Conservation (phyloP, 2,888 invertebrate genomes). For the Andricus curvator region DNA sequence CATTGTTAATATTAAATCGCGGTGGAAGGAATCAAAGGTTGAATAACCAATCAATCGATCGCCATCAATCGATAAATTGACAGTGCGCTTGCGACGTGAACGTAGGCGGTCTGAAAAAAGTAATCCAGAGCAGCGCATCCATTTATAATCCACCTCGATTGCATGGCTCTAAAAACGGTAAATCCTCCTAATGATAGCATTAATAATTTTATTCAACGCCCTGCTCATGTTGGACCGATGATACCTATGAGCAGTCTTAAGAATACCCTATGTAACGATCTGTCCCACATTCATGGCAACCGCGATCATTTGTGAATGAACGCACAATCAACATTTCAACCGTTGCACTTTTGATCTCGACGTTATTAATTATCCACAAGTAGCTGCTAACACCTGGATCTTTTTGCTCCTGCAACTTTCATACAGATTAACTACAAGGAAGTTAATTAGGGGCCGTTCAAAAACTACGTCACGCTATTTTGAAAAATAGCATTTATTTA, state of each 20-base stretch:
- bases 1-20: not conserved
- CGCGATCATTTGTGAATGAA: conserved; percentile 65
- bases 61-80: conserved; percentile 34
- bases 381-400: conserved; percentile 51
- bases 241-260: conserved; percentile 59
- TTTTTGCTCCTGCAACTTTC: not conserved
- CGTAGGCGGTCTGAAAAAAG: conserved; percentile 44
- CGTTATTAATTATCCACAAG: conserved; percentile 67
- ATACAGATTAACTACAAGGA: not conserved
- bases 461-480: no score
- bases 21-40: not conserved
- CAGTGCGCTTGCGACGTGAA: conserved; percentile 22
- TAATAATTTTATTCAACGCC: conserved; percentile 68
- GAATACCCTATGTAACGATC: conserved; percentile 68
- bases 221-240: conserved; percentile 61
- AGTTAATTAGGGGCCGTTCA: not conserved
- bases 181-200: conserved; percentile 68
- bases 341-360: conserved; percentile 66
- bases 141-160: conserved; percentile 65
- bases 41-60: conserved; percentile 7
- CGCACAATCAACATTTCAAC: conserved; percentile 58
- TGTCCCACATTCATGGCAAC: conserved; percentile 62
- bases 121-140: conserved; percentile 33
- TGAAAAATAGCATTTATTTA: no score
- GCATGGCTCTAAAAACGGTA: conserved; percentile 64